Evolutionary conservation across 2,113 vertebrate species (phyloP).

Genomic region (Sterna hirundo): DNA sequence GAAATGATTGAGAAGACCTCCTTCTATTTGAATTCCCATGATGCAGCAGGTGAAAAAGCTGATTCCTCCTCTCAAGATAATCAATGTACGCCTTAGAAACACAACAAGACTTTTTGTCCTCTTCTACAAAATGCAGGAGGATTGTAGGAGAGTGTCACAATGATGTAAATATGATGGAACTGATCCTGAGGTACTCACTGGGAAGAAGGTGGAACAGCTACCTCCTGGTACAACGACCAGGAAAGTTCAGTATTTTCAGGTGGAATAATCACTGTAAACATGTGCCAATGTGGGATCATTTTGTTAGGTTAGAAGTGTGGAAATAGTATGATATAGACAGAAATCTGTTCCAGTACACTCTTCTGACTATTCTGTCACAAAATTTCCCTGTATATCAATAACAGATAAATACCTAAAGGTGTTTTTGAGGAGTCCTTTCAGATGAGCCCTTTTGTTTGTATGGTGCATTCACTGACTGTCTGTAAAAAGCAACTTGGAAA

Average conservation of each 20-base stretch:
- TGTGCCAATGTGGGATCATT: neutral
- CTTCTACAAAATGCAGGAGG: neutral
- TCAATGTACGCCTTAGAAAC: neutral
- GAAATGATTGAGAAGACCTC: neutral
- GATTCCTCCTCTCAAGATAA: neutral
- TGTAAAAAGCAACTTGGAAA: neutral
- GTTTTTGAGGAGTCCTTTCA: neutral
- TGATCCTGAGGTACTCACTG: neutral
- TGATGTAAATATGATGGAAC: neutral
- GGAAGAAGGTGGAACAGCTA: neutral
- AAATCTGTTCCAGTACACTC: neutral
- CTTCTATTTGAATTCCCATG: neutral
- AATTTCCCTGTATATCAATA: neutral
- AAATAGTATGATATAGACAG: neutral
- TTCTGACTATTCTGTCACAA: neutral
- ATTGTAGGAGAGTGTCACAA: neutral
- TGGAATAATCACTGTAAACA: neutral
- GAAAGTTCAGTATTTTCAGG: neutral
- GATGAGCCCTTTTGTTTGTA: neutral
- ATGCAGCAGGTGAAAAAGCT: neutral
- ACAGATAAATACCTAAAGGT: neutral
- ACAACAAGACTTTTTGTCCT: neutral
- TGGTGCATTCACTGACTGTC: neutral
- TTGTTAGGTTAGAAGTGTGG: neutral
- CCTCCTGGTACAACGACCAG: neutral